phyloP scores from a whole-genome alignment of 2,797 vertebrate species.

The Myiotriccus ornatus region DNA sequence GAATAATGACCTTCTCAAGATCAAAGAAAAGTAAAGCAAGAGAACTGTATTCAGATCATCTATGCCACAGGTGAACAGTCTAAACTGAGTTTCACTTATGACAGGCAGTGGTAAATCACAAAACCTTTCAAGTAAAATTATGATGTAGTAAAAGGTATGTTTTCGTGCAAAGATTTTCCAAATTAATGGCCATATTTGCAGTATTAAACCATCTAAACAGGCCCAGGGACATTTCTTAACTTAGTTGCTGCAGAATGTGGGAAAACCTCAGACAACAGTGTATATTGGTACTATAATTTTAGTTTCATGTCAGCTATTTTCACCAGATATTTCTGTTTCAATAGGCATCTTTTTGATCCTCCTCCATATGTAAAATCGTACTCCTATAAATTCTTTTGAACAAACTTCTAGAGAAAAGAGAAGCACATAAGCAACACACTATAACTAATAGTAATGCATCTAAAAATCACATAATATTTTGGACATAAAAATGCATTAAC shows the following conservation, averaged over 20 bases:
- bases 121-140: background rate
- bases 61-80: background rate
- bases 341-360: background rate
- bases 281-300: background rate
- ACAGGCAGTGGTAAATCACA: background rate
- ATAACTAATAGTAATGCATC: background rate
- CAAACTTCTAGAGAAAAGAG: background rate
- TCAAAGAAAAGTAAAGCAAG: background rate
- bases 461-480: background rate
- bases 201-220: background rate
- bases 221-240: background rate
- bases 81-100: background rate
- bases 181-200: background rate
- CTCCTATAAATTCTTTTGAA: background rate
- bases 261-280: background rate
- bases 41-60: background rate
- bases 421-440: background rate
- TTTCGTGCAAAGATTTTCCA: background rate
- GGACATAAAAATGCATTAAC: background rate
- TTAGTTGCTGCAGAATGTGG: background rate
- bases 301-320: background rate
- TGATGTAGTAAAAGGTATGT: background rate
- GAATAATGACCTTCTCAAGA: background rate
- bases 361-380: background rate
- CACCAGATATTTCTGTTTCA: background rate